These are phyloP conservation scores for Saxicola maurus DNA, from an alignment of 2,797 vertebrate genomes.

Conservation along the genomic window DNA sequence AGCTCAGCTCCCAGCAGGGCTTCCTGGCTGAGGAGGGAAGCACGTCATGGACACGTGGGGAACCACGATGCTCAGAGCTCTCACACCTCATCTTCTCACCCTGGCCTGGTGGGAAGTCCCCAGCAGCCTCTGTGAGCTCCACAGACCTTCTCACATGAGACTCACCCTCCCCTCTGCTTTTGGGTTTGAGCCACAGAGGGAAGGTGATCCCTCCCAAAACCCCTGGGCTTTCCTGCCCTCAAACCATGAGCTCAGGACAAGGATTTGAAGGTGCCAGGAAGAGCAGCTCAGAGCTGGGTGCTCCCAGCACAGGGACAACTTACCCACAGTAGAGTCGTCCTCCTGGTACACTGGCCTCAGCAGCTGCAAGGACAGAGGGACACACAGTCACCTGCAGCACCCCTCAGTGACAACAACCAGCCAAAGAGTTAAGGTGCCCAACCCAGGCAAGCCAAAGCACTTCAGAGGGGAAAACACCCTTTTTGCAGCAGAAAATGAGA, in stretches of 20 bases:
- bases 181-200: neutral
- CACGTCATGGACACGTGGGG: accelerated
- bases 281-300: neutral
- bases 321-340: slow-evolving; percentile 78
- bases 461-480: neutral
- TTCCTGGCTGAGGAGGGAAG: accelerated
- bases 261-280: neutral
- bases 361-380: slow-evolving; percentile 74
- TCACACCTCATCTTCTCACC: neutral
- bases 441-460: neutral
- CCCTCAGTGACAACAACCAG: neutral
- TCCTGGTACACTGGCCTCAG: slow-evolving; percentile 88
- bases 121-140: neutral
- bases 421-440: neutral
- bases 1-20: neutral
- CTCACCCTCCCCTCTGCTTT: neutral
- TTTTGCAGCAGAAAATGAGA: neutral
- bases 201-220: neutral
- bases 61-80: neutral
- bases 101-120: neutral
- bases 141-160: neutral
- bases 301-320: slow-evolving; percentile 46
- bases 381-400: neutral
- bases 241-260: accelerated
- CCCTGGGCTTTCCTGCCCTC: neutral